These are phyloP conservation scores for Prinia subflava DNA, from an alignment of 2,113 vertebrate genomes.

Conservation along the genomic window DNA sequence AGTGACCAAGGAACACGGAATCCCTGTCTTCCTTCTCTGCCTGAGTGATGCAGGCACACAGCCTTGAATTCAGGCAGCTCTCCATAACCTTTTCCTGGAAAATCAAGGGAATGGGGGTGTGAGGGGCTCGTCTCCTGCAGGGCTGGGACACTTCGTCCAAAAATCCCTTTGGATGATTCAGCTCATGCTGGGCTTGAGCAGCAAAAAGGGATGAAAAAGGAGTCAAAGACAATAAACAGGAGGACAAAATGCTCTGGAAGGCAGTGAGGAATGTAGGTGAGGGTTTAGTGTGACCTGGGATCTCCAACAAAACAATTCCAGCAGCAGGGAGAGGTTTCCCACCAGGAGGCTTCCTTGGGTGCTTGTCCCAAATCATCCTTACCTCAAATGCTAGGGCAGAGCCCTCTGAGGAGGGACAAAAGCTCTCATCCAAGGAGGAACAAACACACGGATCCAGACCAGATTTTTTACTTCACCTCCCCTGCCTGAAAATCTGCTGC, in stretches of 20 bases:
- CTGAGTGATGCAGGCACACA: not conserved
- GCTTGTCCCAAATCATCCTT: not conserved
- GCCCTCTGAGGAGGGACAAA: not conserved
- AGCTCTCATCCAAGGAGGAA: not conserved
- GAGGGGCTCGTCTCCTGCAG: not conserved
- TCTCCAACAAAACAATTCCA: not conserved
- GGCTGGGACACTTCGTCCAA: not conserved
- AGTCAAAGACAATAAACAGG: not conserved
- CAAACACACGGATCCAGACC: conserved; percentile 32
- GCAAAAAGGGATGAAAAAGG: not conserved
- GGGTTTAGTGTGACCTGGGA: not conserved
- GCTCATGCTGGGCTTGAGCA: not conserved
- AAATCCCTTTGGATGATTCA: not conserved
- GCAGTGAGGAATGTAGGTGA: not conserved
- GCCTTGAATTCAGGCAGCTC: not conserved
- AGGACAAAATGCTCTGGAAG: not conserved
- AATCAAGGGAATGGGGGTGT: not conserved
- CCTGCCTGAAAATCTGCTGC: conserved; percentile 43
- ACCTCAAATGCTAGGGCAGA: not conserved
- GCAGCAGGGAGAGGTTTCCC: not conserved
- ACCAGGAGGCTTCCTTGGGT: not conserved
- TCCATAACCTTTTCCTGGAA: not conserved
- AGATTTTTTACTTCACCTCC: conserved; percentile 60
- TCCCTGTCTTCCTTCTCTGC: not conserved
- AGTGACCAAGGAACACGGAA: not conserved